Conservation (phyloP, 2,113 vertebrate species). For the Rhinopithecus roxellana region DNA sequence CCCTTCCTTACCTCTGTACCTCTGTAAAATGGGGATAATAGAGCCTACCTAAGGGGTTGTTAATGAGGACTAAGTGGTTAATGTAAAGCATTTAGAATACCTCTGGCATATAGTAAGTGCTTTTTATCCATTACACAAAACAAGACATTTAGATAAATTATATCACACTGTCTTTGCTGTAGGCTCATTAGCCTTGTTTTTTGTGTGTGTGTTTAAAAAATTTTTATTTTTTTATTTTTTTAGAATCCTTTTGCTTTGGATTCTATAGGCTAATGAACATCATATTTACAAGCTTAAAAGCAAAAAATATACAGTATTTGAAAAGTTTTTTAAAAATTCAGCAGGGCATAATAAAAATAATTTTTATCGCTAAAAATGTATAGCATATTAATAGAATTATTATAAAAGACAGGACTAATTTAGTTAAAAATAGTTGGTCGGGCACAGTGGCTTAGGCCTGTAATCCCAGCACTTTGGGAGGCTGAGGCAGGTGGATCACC, state of each 20-base stretch:
- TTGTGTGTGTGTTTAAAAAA: no score
- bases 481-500: no score
- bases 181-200: not conserved
- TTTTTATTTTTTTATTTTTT: no score
- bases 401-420: not conserved
- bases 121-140: not conserved
- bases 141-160: conserved; percentile 22
- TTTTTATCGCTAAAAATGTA: not conserved
- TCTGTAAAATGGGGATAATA: not conserved
- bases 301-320: not conserved
- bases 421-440: not conserved
- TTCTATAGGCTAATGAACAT: not conserved
- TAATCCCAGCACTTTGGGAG: no score
- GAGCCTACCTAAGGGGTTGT: not conserved
- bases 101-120: not conserved
- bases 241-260: not conserved
- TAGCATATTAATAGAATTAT: not conserved
- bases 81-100: not conserved
- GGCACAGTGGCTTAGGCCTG: no score
- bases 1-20: not conserved
- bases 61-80: not conserved
- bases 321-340: not conserved
- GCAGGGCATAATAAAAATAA: not conserved
- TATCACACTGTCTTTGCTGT: not conserved
- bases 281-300: not conserved